Percentiles rank a stretch among this genome's conserved stretches.
Conservation (phyloP, 2,888 invertebrate species). For the Xiphydria camelus region DNA sequence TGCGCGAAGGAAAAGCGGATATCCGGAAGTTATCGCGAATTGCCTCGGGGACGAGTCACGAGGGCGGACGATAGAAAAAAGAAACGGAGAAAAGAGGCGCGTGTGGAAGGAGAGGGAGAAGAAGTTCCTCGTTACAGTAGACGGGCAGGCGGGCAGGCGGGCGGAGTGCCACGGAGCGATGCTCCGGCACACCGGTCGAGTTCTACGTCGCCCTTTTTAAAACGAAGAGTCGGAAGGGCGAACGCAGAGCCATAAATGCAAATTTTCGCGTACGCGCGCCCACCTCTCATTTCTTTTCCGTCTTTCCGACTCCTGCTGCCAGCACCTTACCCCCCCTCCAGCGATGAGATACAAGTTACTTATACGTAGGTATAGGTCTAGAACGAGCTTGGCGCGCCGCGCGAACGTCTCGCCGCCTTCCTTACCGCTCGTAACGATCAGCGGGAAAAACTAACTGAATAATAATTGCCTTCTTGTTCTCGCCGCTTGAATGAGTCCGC, state of each 20-base stretch:
- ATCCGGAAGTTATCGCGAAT: too few species aligned
- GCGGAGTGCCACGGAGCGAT: background rate
- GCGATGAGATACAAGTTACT: too few species aligned
- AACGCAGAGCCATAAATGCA: background rate
- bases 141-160: background rate
- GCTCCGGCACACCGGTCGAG: background rate
- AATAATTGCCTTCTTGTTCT: background rate
- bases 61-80: too few species aligned
- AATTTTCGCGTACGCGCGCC: background rate
- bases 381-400: background rate
- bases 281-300: background rate
- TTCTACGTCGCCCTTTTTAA: background rate
- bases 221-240: background rate
- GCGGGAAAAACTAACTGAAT: background rate
- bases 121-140: conserved; percentile 1
- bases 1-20: too few species aligned
- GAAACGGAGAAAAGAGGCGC: too few species aligned
- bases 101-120: background rate
- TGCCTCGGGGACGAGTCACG: too few species aligned
- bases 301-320: background rate
- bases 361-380: background rate
- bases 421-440: background rate
- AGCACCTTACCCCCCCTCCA: too few species aligned
- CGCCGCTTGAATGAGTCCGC: background rate
- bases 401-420: background rate